Percentiles rank a stretch among this genome's conserved stretches.
Conservation (phyloP, 2,797 vertebrate genomes). For the Phylloscopus collybita region DNA sequence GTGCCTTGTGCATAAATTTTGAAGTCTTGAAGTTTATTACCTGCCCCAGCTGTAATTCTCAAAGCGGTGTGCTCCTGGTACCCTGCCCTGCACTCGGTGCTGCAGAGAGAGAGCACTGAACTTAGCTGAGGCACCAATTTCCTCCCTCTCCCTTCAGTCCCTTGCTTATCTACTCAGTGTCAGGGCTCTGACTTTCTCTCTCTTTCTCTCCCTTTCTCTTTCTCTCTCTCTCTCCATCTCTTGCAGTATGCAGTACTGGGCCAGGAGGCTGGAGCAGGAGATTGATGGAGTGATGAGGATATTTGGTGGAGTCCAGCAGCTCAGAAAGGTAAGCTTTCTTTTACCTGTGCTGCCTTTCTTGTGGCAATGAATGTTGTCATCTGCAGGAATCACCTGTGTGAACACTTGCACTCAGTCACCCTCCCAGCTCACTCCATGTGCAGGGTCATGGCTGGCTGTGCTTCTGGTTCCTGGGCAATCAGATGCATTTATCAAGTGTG, state of each 20-base stretch:
- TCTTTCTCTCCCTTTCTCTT: constrained; percentile 35
- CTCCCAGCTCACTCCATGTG: neutral
- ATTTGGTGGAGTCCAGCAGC: constrained; percentile 93
- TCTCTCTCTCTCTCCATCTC: constrained; percentile 20
- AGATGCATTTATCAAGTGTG: neutral
- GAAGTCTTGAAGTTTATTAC: neutral
- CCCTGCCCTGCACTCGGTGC: neutral
- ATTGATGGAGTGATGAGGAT: constrained; percentile 95
- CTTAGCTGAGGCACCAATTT: neutral
- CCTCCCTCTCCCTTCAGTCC: neutral
- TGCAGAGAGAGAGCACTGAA: neutral
- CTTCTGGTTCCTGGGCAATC: neutral
- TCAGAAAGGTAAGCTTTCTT: constrained; percentile 87
- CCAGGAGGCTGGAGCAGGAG: constrained; percentile 95
- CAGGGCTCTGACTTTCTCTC: constrained; percentile 52
- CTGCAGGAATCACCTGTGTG: neutral
- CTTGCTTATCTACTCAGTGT: constrained; percentile 3
- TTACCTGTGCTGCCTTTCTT: constrained; percentile 2
- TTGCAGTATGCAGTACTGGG: constrained; percentile 97
- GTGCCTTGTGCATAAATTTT: constrained; percentile 8
- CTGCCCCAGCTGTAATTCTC: neutral
- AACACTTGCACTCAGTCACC: neutral
- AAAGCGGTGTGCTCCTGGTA: neutral
- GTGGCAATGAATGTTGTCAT: neutral
- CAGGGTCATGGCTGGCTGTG: neutral